phyloP scores from a whole-genome alignment of 1,140 invertebrate species.

The Lordiphosa clarofinis region DNA sequence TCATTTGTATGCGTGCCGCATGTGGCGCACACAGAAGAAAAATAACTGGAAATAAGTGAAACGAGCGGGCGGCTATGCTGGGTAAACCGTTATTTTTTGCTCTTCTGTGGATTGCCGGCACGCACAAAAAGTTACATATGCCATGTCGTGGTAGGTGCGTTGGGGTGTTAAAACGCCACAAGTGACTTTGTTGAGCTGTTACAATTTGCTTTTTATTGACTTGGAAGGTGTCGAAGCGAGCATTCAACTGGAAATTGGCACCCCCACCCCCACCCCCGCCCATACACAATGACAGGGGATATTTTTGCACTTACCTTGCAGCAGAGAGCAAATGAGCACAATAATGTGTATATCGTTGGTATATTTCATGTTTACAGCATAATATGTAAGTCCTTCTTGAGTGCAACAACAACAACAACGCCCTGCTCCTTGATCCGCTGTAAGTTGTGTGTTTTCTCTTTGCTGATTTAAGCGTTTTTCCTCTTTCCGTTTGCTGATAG shows the following conservation, averaged over 20 bases:
- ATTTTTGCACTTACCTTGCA: slow-evolving; percentile 70
- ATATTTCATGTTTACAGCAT: slow-evolving; percentile 75
- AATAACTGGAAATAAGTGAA: slow-evolving; percentile 66
- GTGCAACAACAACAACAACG: slow-evolving; percentile 32
- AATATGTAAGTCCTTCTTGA: slow-evolving; percentile 62
- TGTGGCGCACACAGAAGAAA: slow-evolving; percentile 41
- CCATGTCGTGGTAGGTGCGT: slow-evolving; percentile 37
- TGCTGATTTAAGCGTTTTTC: slow-evolving; percentile 64
- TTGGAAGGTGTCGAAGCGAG: slow-evolving; percentile 58
- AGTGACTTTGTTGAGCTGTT: slow-evolving; percentile 71
- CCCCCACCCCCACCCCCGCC: neutral
- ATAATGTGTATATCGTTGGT: slow-evolving; percentile 69
- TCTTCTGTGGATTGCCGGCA: slow-evolving; percentile 33
- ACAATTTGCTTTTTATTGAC: slow-evolving; percentile 78
- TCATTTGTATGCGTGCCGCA: slow-evolving; percentile 64
- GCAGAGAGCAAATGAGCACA: slow-evolving; percentile 72
- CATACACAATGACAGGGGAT: slow-evolving; percentile 14
- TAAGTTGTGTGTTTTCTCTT: slow-evolving; percentile 22
- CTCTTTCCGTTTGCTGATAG: slow-evolving; percentile 28
- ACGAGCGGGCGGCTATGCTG: slow-evolving; percentile 39
- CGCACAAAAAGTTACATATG: slow-evolving; percentile 51
- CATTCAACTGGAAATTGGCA: slow-evolving; percentile 36
- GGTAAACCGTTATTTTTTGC: slow-evolving; percentile 11
- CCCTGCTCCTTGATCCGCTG: slow-evolving; percentile 15
- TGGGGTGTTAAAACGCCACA: slow-evolving; percentile 70